Conservation (phyloP, 53 echinoderm and acorn worm genomes). For the Henricia sp. region DNA sequence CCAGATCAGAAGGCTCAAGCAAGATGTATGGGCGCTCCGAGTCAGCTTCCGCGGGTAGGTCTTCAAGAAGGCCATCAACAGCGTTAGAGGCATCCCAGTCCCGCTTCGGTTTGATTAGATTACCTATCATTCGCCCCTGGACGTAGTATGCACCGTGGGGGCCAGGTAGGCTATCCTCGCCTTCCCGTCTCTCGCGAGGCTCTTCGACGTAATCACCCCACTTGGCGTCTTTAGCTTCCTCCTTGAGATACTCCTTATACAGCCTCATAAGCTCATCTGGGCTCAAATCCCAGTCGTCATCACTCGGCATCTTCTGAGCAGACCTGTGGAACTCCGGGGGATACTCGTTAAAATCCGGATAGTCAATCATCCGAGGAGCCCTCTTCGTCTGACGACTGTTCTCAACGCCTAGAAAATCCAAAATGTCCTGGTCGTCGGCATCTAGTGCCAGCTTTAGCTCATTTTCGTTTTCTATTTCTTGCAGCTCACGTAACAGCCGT, state of each 20-base stretch:
- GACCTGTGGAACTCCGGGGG: constrained; percentile 39
- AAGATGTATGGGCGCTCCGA: constrained; percentile 14
- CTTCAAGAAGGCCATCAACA: background rate
- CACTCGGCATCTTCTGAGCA: background rate
- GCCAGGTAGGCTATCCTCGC: constrained; percentile 28
- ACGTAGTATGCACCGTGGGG: constrained; percentile 49
- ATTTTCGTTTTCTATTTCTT: constrained; percentile 6
- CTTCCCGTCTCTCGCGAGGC: constrained; percentile 45
- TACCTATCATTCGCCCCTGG: constrained; percentile 36
- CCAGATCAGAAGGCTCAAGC: constrained; percentile 42
- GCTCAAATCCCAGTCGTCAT: constrained; percentile 12
- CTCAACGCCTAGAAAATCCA: background rate
- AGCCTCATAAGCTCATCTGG: constrained; percentile 30
- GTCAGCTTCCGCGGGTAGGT: background rate
- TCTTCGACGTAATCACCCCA: constrained; percentile 34
- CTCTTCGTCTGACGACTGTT: constrained; percentile 24
- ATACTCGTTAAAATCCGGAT: constrained; percentile 52
- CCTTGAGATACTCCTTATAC: constrained; percentile 9
- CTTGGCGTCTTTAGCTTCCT: constrained; percentile 28
- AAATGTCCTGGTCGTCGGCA: background rate
- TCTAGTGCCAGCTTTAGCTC: constrained; percentile 28
- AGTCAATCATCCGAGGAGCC: constrained; percentile 36
- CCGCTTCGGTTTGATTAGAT: constrained; percentile 48
- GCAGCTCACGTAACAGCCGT: constrained; percentile 31
- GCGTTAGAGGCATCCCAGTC: background rate